These are phyloP conservation scores for Speoplatyrhinus poulsoni DNA, from an alignment of 2,113 vertebrate genomes.

Conservation along the genomic window DNA sequence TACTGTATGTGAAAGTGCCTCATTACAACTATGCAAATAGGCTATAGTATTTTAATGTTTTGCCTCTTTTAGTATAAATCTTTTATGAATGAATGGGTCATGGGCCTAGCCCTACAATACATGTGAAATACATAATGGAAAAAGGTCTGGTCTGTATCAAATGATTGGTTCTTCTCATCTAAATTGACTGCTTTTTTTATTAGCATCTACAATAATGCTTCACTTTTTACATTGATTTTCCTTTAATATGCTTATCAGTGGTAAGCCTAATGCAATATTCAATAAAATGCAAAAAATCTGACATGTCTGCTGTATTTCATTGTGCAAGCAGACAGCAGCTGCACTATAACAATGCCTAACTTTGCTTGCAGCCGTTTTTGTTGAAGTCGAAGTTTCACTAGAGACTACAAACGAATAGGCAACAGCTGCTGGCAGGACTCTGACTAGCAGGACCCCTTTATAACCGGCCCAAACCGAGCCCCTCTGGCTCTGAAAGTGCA, in stretches of 20 bases:
- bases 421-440: slow-evolving; percentile 64
- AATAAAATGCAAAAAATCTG: not conserved
- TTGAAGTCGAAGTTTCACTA: slow-evolving; percentile 42
- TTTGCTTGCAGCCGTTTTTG: not conserved
- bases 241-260: too few relatives aligned
- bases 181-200: too few relatives aligned
- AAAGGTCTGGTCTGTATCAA: too few relatives aligned
- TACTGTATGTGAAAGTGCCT: not conserved
- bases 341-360: slow-evolving; percentile 21
- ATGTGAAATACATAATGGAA: too few relatives aligned
- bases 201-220: too few relatives aligned
- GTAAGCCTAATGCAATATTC: not conserved
- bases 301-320: not conserved
- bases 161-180: too few relatives aligned
- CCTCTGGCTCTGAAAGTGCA: not conserved
- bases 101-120: too few relatives aligned
- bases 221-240: too few relatives aligned
- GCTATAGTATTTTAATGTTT: too few relatives aligned
- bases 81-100: too few relatives aligned
- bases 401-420: slow-evolving; percentile 45
- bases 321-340: slow-evolving; percentile 22
- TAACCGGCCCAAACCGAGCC: slow-evolving; percentile 48
- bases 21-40: not conserved
- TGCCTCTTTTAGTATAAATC: too few relatives aligned
- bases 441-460: slow-evolving; percentile 36